Evolutionary conservation across 2,113 vertebrate genomes (phyloP).

Genomic region (Microcebus lehilahytsara): DNA sequence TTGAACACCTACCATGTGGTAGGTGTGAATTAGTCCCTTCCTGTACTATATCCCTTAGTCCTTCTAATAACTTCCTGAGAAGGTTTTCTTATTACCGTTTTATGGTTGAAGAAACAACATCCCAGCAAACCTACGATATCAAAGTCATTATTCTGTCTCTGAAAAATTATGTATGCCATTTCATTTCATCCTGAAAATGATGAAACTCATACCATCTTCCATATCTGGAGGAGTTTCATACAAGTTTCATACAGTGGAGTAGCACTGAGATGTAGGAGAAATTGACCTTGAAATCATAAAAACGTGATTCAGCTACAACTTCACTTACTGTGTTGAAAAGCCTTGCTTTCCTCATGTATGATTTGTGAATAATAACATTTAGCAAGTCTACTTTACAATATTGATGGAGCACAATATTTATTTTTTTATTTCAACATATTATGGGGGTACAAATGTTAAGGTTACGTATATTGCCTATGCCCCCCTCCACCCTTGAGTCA

Average conservation of each 20-base stretch:
- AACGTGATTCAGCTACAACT: not conserved
- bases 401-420: not conserved
- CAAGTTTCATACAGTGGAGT: too few species aligned
- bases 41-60: not conserved
- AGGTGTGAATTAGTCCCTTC: not conserved
- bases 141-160: not conserved
- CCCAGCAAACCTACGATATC: not conserved
- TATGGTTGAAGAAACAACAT: not conserved
- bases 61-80: not conserved
- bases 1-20: not conserved
- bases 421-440: too few species aligned
- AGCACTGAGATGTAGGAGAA: not conserved
- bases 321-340: not conserved
- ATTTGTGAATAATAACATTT: not conserved
- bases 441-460: too few species aligned
- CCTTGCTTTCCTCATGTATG: not conserved
- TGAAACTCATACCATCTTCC: not conserved
- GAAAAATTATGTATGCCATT: not conserved
- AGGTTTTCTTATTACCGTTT: not conserved
- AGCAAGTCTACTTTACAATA: not conserved
- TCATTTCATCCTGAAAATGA: not conserved
- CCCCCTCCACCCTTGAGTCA: too few species aligned
- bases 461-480: too few species aligned
- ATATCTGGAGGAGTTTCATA: not conserved
- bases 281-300: not conserved